Evolutionary conservation across 2,113 vertebrate genomes (phyloP).

Genomic region (Vimba vimba): DNA sequence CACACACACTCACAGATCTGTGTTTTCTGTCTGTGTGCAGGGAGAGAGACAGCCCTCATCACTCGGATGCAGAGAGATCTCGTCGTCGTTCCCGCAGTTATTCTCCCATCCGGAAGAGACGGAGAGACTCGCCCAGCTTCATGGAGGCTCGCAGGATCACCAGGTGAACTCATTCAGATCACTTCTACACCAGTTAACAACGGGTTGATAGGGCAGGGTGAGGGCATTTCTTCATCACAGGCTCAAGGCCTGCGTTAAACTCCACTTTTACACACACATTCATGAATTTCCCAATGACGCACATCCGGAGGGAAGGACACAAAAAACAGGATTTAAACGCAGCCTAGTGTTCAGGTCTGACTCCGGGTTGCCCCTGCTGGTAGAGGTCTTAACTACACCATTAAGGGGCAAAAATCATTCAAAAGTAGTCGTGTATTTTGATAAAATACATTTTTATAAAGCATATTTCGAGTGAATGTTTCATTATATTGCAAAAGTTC

Average conservation of each 20-base stretch:
- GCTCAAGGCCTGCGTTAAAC: background rate
- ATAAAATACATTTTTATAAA: no score
- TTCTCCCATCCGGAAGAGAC: constrained; percentile 94
- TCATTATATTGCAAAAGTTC: background rate
- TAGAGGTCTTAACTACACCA: background rate
- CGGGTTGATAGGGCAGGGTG: background rate
- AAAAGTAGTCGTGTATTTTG: no score
- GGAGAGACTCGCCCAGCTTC: constrained; percentile 96
- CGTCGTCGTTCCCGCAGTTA: constrained; percentile 95
- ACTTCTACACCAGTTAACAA: background rate
- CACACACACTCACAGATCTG: no score
- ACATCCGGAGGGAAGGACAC: no score
- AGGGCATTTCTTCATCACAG: background rate
- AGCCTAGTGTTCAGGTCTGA: background rate
- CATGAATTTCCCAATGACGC: no score
- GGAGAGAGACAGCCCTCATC: constrained; percentile 88
- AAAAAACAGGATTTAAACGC: no score
- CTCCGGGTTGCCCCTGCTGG: background rate
- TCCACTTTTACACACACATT: no score
- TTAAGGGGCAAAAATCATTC: background rate
- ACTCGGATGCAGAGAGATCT: constrained; percentile 83
- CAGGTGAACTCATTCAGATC: constrained; percentile 75
- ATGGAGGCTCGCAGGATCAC: constrained; percentile 99
- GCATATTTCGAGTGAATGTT: background rate
- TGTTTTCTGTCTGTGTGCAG: constrained; percentile 62